These are phyloP conservation scores for Anabas testudineus DNA, from an alignment of 2,797 vertebrate species.

Conservation along the genomic window DNA sequence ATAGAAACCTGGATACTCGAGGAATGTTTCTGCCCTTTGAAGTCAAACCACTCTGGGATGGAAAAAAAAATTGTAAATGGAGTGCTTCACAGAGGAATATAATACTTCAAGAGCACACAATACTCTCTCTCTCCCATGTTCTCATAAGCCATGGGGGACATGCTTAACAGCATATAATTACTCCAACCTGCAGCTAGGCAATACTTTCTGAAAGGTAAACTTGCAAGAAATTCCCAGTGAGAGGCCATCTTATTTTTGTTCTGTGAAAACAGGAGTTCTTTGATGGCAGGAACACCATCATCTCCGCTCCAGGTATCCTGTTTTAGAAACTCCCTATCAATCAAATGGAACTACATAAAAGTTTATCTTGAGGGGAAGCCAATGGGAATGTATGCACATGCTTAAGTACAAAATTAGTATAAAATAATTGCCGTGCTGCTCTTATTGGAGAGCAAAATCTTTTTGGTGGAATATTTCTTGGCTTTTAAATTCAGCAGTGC, in stretches of 20 bases:
- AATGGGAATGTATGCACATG: slow-evolving; percentile 47
- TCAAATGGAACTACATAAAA: slow-evolving; percentile 60
- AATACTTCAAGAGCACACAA: slow-evolving; percentile 75
- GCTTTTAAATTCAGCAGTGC: neutral
- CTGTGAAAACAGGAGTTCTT: slow-evolving; percentile 68
- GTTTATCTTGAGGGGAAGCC: slow-evolving; percentile 71
- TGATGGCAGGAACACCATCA: slow-evolving; percentile 67
- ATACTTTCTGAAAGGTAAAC: slow-evolving; percentile 67
- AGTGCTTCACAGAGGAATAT: slow-evolving; percentile 74
- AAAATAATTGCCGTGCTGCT: slow-evolving; percentile 51
- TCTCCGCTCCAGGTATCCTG: slow-evolving; percentile 68
- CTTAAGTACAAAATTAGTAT: slow-evolving; percentile 64
- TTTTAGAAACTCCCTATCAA: slow-evolving; percentile 69
- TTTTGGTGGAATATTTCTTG: no score
- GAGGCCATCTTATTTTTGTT: slow-evolving; percentile 68
- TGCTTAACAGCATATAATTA: slow-evolving; percentile 76
- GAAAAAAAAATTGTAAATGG: slow-evolving; percentile 49
- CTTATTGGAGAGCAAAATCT: slow-evolving; percentile 6
- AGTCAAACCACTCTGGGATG: slow-evolving; percentile 68
- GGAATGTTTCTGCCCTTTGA: slow-evolving; percentile 78
- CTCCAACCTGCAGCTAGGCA: slow-evolving; percentile 67
- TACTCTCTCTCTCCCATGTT: slow-evolving; percentile 56
- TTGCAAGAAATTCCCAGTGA: slow-evolving; percentile 67
- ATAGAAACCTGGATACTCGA: slow-evolving; percentile 77
- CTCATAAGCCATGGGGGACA: slow-evolving; percentile 58